Conservation (phyloP, 2,888 invertebrate species). For the Sinotaia quadrata region DNA sequence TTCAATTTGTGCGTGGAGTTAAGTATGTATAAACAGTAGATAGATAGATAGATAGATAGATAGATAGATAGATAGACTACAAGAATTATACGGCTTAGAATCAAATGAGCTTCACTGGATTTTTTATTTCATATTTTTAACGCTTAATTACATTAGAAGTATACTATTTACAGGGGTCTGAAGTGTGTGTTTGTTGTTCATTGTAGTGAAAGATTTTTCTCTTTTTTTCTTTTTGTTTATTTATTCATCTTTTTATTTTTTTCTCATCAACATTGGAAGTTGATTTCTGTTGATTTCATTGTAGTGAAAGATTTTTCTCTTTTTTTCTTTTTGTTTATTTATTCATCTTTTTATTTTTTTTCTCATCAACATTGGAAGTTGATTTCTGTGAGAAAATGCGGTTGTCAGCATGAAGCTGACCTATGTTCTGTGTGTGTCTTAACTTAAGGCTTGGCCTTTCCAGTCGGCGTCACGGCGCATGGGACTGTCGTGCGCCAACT, state of each 20-base stretch:
- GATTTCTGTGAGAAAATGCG: too few species aligned
- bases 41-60: too few species aligned
- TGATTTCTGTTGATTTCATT: not conserved
- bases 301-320: not conserved
- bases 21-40: too few species aligned
- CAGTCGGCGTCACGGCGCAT: conserved; percentile 82
- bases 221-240: not conserved
- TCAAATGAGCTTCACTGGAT: too few species aligned
- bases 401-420: too few species aligned
- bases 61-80: too few species aligned
- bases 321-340: not conserved
- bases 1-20: too few species aligned
- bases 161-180: not conserved
- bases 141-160: too few species aligned
- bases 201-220: not conserved
- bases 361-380: not conserved
- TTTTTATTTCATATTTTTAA: too few species aligned
- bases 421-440: not conserved
- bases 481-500: conserved; percentile 93
- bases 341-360: not conserved
- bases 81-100: too few species aligned
- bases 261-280: not conserved
- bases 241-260: not conserved
- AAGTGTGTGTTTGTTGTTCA: not conserved
- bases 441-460: conserved; percentile 32